phyloP scores from a whole-genome alignment of 53 echinoderm and acorn worm genomes.

The Paracentrotus lividus region DNA sequence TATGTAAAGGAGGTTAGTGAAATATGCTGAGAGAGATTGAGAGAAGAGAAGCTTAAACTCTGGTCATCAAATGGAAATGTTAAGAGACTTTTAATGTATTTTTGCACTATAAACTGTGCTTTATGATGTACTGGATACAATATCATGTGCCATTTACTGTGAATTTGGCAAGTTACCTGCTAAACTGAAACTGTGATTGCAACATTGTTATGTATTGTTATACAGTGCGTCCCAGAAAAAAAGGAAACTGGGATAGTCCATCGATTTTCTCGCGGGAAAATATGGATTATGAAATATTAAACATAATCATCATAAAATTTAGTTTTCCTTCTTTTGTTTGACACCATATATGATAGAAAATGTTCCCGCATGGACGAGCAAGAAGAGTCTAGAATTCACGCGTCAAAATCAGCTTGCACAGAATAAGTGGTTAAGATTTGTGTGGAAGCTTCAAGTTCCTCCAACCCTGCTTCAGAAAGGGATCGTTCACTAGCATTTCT shows the following conservation, averaged over 20 bases:
- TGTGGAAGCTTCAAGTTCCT: conserved; percentile 44
- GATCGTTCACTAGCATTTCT: conserved; percentile 37
- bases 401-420: conserved; percentile 35
- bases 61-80: conserved; percentile 16
- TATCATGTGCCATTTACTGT: conserved; percentile 16
- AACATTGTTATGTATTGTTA: conserved; percentile 21
- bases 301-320: conserved; percentile 48
- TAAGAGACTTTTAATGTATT: conserved; percentile 15
- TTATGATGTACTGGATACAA: conserved; percentile 16
- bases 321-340: conserved; percentile 40
- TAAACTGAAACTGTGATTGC: conserved; percentile 16
- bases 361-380: conserved; percentile 37
- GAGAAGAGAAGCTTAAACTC: conserved; percentile 16
- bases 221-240: conserved; percentile 46
- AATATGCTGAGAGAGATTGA: conserved; percentile 16
- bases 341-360: conserved; percentile 43
- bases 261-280: conserved; percentile 44
- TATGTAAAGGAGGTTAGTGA: conserved; percentile 16
- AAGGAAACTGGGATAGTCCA: conserved; percentile 44
- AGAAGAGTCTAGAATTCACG: conserved; percentile 36
- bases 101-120: conserved; percentile 16
- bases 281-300: conserved; percentile 43
- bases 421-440: conserved; percentile 41
- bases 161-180: conserved; percentile 17
- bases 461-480: conserved; percentile 47